Base-by-base conservation (phyloP, 2,888 invertebrate genomes). In the Hypomecis atomaria region DNA sequence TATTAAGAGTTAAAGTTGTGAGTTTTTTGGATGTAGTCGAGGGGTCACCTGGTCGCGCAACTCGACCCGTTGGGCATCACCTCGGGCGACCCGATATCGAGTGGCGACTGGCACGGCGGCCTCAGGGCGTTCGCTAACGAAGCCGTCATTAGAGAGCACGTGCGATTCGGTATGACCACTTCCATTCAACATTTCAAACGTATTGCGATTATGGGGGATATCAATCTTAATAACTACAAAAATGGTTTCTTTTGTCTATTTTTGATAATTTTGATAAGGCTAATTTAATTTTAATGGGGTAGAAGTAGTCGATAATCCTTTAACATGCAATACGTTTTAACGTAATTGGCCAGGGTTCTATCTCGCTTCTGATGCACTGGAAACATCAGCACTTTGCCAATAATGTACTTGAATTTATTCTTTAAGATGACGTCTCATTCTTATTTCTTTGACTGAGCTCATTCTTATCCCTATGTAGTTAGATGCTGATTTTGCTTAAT, bases 41-140 rank as follows among this genome's bases (percentile, higher is more conserved):
- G 98, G 86, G 98, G 98, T 85, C 98, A 98, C 93, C 96, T 98
- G 91, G 96, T 97, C 85, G 97, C 98, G 81, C 96, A 96, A 84
- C 94, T 98, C 93, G 98, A 99, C 93, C 98, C 99, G 70, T 94
- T 99, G 91, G 97, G 96, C 92, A 98, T 99, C 90, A 94, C 95
- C 88, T 95, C 95, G 88, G 95, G 95, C 78, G 95, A 95, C 87
- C 94, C 94, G 78, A 87, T 85, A 65, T 89, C 90, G 73, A 89
- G 89, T 82, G 85, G 87, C 79, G 89, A 92, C 79, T 90, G 91
- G 90, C 90, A 90, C 75, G 90, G 91, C 76, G 92, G 91, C 69
- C 86, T 92, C 77, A 87, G 91, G 67, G 92, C 90, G 79, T 92
- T 92, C 86, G 92, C 92, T 75, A 91, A 86, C 82, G 92, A 92